A percentile compares a stretch with the other conserved stretches of the same genome.
phyloP scores from a whole-genome alignment of 2,888 invertebrate genomes.

The Drosophila limbata region DNA sequence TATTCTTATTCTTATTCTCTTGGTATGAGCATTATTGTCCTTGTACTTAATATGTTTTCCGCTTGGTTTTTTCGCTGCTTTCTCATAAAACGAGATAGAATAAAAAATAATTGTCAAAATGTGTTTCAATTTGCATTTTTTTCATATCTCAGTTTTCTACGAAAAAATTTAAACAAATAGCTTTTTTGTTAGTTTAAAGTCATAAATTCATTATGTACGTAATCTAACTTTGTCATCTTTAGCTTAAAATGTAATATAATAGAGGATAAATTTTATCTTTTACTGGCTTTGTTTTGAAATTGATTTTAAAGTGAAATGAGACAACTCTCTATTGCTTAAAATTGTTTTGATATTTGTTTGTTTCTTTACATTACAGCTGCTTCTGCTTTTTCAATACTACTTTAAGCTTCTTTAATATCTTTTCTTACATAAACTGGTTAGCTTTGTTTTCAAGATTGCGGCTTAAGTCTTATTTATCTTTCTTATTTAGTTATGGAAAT shows the following conservation, averaged over 20 bases:
- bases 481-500: constrained; percentile 16
- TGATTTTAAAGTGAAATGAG: not conserved
- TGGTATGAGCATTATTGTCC: constrained; percentile 24
- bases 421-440: not conserved
- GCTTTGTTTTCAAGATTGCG: constrained; percentile 4
- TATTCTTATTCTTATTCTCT: constrained; percentile 12
- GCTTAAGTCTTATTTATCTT: not conserved
- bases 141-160: not conserved
- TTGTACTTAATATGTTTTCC: constrained; percentile 35
- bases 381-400: not conserved
- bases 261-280: not conserved
- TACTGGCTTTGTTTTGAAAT: not conserved
- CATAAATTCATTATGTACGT: constrained; percentile 16
- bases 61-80: not conserved
- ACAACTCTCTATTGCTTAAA: not conserved
- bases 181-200: not conserved
- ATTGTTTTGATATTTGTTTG: too few species aligned
- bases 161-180: not conserved
- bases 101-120: constrained; percentile 20
- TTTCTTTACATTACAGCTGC: not conserved
- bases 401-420: not conserved
- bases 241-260: not conserved
- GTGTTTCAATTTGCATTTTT: constrained; percentile 31
- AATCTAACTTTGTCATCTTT: constrained; percentile 13
- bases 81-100: constrained; percentile 1